Evolutionary conservation across 2,797 vertebrate species (phyloP), one percentile per base, ranked within the genome.

Genomic region (Pygocentrus nattereri): DNA sequence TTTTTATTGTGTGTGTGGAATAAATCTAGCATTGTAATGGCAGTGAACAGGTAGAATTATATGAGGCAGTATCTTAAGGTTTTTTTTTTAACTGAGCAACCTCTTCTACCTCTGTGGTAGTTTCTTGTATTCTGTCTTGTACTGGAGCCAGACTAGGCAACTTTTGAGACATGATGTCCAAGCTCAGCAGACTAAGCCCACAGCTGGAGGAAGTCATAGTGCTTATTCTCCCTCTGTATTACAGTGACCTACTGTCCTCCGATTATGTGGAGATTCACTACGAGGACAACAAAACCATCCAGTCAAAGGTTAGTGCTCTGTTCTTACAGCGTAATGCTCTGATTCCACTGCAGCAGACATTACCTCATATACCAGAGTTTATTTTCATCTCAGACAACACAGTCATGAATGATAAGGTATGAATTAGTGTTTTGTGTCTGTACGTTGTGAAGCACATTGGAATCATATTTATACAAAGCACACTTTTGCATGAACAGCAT

Each of bases 201-300:
- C 64, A 62, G 64, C 50, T 67, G 50, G 23, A 76, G 74, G 25
- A 49, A 76, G 59, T 76, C 25, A 30, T 76, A 58, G 50, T 31
- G 8, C 10, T 62, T 67, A 62, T 61, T 52, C 52, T 81, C 77
- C 85, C 81, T 81, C 4, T 91, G 89, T 92, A 68, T 89, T 91
- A 58, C 94, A 99, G 98, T 95, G 96, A 96, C 87, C 93, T 99
- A 89, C 91, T 99, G 89, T 98, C 98, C 82, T 98, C 97, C 61
- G 95, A 97, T 91, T 99, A 99, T 85, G 95, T 97, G 85, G 98
- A 99, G 92, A 99, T 99, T 92, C 94, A 99, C 91, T 98, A 96
- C 79, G 96, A 98, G 87, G 94, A 95, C 21, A 96, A 95, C 71
- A 97, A 97, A 83, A 95, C 94, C 0, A 93, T 97, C 72, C 88